phyloP scores from a whole-genome alignment of 1,140 invertebrate genomes.

The Vanessa atalanta region DNA sequence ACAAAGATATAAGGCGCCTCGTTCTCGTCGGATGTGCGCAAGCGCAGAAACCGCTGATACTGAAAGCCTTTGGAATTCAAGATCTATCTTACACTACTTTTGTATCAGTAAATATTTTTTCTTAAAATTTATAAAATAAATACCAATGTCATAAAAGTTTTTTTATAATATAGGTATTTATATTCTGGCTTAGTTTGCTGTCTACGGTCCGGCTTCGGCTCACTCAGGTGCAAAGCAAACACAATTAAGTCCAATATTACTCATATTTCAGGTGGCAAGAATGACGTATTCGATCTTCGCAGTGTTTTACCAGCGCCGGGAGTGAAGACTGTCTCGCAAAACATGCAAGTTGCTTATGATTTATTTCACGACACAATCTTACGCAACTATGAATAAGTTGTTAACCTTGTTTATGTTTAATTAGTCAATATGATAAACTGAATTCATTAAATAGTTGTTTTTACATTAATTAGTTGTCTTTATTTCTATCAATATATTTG shows the following conservation, averaged over 20 bases:
- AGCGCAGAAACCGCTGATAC: constrained; percentile 67
- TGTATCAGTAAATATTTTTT: constrained; percentile 59
- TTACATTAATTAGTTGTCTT: too few relatives aligned
- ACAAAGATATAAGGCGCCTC: constrained; percentile 55
- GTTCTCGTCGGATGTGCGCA: constrained; percentile 65
- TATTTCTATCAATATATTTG: too few relatives aligned
- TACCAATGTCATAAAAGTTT: background rate
- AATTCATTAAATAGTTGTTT: too few relatives aligned
- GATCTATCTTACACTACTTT: constrained; percentile 71
- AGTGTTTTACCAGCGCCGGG: constrained; percentile 66
- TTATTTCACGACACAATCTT: too few relatives aligned
- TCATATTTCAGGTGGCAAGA: constrained; percentile 63
- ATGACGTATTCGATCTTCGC: constrained; percentile 73
- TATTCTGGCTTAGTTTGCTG: too few relatives aligned
- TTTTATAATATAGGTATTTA: too few relatives aligned
- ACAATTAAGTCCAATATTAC: constrained; percentile 22
- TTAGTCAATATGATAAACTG: too few relatives aligned
- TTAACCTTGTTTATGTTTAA: too few relatives aligned
- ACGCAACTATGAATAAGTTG: too few relatives aligned
- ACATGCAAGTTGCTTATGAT: background rate
- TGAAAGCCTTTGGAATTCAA: constrained; percentile 72
- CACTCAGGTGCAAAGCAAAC: too few relatives aligned
- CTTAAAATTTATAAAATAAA: background rate
- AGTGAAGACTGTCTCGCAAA: constrained; percentile 34
- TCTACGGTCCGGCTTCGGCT: too few relatives aligned